phyloP scores from a whole-genome alignment of 1,140 invertebrate species.

The Leptinotarsa undecemlineata region DNA sequence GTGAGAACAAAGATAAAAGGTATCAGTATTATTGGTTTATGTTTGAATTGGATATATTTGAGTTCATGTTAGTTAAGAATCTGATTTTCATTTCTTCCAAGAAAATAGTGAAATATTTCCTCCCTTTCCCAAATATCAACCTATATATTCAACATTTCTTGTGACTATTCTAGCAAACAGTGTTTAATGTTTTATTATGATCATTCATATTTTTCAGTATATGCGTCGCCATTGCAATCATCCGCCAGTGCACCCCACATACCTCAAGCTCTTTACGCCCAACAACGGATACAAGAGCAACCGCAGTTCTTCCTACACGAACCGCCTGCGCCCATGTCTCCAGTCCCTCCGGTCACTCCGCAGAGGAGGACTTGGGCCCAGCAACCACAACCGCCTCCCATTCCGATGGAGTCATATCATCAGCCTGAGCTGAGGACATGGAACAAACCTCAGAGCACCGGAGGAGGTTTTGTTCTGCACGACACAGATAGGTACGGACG shows the following conservation, averaged over 20 bases:
- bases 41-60: no score
- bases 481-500: slow-evolving; percentile 42
- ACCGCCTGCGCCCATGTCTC: slow-evolving; percentile 54
- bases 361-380: slow-evolving; percentile 75
- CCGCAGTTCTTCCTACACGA: slow-evolving; percentile 78
- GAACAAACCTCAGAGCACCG: slow-evolving; percentile 46
- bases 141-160: no score
- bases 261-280: slow-evolving; percentile 51
- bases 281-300: slow-evolving; percentile 42
- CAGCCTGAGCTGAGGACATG: slow-evolving; percentile 59
- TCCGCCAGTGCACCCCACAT: slow-evolving; percentile 54
- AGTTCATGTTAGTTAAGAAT: no score
- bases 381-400: slow-evolving; percentile 63
- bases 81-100: no score
- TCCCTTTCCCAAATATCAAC: no score
- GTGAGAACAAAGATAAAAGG: no score
- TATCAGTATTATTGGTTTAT: no score
- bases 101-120: no score
- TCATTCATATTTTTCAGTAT: slow-evolving; percentile 29
- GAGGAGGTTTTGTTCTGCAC: slow-evolving; percentile 49
- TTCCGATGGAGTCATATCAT: slow-evolving; percentile 49
- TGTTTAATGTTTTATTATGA: no score
- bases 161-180: no score
- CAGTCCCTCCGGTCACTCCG: slow-evolving; percentile 62
- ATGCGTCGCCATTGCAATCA: slow-evolving; percentile 44